Conservation (phyloP, 2,797 vertebrate species). For the Rhabdomys pumilio region DNA sequence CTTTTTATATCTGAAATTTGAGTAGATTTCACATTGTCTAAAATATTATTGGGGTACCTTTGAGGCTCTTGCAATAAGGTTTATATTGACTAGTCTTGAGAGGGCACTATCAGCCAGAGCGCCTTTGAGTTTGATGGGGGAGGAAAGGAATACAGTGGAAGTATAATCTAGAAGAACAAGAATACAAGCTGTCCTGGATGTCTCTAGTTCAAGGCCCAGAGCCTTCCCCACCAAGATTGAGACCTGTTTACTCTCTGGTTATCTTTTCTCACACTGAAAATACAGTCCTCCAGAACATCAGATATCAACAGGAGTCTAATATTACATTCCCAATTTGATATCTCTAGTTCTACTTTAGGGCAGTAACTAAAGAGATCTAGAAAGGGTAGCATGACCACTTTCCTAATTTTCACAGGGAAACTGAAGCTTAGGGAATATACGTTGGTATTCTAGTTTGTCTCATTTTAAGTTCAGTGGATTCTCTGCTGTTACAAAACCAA, state of each 20-base stretch:
- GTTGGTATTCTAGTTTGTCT: neutral
- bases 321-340: neutral
- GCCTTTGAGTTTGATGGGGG: neutral
- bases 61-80: neutral
- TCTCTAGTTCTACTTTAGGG: neutral
- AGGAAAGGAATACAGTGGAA: accelerated
- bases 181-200: neutral
- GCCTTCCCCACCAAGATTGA: neutral
- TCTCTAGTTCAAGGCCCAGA: neutral
- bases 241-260: neutral
- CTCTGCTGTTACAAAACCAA: neutral
- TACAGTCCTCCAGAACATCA: neutral
- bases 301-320: neutral
- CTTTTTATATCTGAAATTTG: neutral
- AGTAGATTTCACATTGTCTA: neutral
- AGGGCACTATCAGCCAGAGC: neutral
- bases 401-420: neutral
- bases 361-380: neutral
- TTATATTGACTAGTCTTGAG: neutral
- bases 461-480: neutral
- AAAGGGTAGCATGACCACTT: neutral
- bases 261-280: neutral
- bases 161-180: neutral
- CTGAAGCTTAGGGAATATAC: neutral
- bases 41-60: neutral